Evolutionary conservation across 1,140 invertebrate genomes (phyloP).

Genomic region (Drosophila dunni): DNA sequence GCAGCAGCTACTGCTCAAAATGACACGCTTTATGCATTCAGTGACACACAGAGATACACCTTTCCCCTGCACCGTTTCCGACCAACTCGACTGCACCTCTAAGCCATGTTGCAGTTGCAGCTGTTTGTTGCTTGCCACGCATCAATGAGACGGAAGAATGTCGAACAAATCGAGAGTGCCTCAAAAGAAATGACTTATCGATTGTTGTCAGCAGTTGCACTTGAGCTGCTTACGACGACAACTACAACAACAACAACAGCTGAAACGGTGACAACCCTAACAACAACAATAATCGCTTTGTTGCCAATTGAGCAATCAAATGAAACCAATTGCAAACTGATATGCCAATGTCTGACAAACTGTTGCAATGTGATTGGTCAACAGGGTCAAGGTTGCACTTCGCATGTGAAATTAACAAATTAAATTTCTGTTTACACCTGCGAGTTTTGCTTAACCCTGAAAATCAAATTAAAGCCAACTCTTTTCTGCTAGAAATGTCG

Average conservation of each 20-base stretch:
- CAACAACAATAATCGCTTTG: neutral
- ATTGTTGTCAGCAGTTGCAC: slow-evolving; percentile 53
- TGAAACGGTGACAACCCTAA: slow-evolving; percentile 19
- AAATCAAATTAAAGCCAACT: too few species aligned
- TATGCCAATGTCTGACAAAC: slow-evolving; percentile 74
- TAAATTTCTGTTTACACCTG: neutral
- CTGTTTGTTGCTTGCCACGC: slow-evolving; percentile 56
- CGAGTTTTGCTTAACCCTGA: neutral
- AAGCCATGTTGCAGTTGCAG: neutral
- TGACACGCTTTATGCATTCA: slow-evolving; percentile 75
- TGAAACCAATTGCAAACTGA: slow-evolving; percentile 65
- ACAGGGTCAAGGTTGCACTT: slow-evolving; percentile 61
- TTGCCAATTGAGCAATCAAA: slow-evolving; percentile 47
- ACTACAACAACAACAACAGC: slow-evolving; percentile 15
- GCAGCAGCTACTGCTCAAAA: slow-evolving; percentile 64
- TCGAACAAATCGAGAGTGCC: slow-evolving; percentile 49
- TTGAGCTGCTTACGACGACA: slow-evolving; percentile 44
- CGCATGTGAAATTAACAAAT: neutral
- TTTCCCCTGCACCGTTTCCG: neutral
- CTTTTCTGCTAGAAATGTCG: too few species aligned
- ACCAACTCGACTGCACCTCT: neutral
- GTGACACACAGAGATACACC: neutral
- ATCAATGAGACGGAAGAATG: slow-evolving; percentile 67
- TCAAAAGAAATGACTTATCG: slow-evolving; percentile 52
- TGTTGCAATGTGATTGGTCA: slow-evolving; percentile 46